Base-by-base conservation (phyloP, 1,140 invertebrate species). In the Hycleus phaleratus region DNA sequence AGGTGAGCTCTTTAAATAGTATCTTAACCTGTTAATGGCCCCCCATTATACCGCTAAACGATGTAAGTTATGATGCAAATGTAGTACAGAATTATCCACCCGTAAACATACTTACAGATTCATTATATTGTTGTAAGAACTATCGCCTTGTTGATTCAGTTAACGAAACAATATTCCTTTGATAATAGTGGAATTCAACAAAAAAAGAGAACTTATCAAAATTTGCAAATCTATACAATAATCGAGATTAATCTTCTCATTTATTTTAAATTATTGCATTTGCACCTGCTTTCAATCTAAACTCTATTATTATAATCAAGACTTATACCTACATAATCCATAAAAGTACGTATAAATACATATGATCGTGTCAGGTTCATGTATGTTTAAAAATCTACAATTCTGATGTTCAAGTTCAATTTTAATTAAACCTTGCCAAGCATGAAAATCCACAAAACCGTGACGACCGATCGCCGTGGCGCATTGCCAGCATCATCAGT, bases 331-430 rank as follows among this genome's bases (percentile, higher is more conserved):
- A 18, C 18, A 32, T 32, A 7, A 32, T 32, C 32, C 7, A 32
- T 32, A 32, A 32, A 32, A 32, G 32, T 32, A 32, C 32, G 32
- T 32, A 7, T 32, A 32, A 32, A 32, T 32, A 32, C 4, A 32
- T 32, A 5, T 32, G 32, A 32, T 52, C 50, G 32, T 43, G 45
- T 52, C 40, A 26, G 32, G 50, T 52, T 52, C 50, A 44, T 52
- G 50, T 52, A 52, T 52, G 50, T 54, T 43, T 42, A n/a, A 44
- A 58, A 58, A 58, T 58, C 56, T 58, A 48, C 56, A 58, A 58
- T 53, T 58, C 49, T 48, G 56, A 58, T 58, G 56, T 58, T 58
- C 56, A 58, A 52, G 56, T 58, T 58, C 56, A 58, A 58, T 58
- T 58, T 58, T 58, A 58, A 58, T 58, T 58, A 58, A 58, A 58